phyloP scores from a whole-genome alignment of 2,113 vertebrate genomes.

The Promerops cafer region DNA sequence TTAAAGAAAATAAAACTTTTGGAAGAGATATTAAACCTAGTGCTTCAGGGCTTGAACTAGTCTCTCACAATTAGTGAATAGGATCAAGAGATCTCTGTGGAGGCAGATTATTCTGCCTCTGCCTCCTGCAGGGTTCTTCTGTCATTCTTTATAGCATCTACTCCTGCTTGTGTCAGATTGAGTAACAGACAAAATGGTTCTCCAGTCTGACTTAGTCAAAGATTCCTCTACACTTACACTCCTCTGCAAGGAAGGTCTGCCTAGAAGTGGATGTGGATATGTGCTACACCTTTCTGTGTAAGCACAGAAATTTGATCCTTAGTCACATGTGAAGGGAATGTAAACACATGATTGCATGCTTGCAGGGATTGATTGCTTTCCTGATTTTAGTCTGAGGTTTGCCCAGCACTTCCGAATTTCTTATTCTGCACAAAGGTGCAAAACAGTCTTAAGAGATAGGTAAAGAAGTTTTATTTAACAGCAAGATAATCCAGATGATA shows the following conservation, averaged over 20 bases:
- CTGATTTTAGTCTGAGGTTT: background rate
- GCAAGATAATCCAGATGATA: background rate
- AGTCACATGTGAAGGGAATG: background rate
- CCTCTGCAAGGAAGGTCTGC: background rate
- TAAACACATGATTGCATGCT: background rate
- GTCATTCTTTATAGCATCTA: background rate
- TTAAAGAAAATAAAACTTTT: constrained; percentile 56
- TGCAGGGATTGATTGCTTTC: background rate
- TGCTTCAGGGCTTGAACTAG: constrained; percentile 28
- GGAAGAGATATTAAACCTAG: constrained; percentile 13
- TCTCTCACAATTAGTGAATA: constrained; percentile 39
- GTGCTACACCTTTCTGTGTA: background rate
- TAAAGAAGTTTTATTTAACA: background rate
- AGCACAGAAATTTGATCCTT: background rate
- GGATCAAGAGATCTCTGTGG: constrained; percentile 6
- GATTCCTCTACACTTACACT: background rate
- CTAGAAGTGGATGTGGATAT: background rate
- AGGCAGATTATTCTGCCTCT: background rate
- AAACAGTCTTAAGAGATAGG: background rate
- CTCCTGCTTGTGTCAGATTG: background rate
- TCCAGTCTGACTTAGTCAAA: background rate
- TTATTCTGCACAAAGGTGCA: background rate
- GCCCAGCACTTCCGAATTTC: background rate
- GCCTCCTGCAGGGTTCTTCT: constrained; percentile 2
- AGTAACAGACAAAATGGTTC: background rate